phyloP scores from a whole-genome alignment of 2,113 vertebrate genomes.

The Parotia lawesii region DNA sequence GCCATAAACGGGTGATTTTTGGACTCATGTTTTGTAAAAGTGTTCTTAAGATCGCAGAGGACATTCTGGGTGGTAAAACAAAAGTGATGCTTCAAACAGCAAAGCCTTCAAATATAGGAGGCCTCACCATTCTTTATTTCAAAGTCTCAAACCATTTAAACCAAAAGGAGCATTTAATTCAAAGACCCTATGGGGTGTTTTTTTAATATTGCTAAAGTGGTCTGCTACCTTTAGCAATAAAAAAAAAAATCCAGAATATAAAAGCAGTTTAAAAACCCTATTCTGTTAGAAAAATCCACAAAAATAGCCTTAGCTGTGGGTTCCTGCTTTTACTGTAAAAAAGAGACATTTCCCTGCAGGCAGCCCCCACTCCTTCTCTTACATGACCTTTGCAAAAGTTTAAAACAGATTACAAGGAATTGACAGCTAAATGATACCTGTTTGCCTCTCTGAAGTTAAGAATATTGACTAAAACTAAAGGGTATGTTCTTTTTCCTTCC shows the following conservation, averaged over 20 bases:
- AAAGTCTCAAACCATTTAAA: slow-evolving; percentile 16
- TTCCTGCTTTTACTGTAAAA: not conserved
- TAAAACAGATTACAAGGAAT: not conserved
- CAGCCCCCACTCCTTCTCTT: not conserved
- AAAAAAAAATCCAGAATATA: not conserved
- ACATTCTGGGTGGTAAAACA: slow-evolving; percentile 22
- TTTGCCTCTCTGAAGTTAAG: not conserved
- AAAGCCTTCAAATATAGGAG: not conserved
- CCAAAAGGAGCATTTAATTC: slow-evolving; percentile 16
- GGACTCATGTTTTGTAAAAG: not conserved
- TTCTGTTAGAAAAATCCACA: slow-evolving; percentile 7
- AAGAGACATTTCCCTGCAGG: not conserved
- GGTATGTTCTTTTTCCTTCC: not conserved
- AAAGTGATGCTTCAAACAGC: not conserved
- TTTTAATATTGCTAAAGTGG: not conserved
- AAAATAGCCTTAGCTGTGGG: not conserved
- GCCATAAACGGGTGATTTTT: not conserved
- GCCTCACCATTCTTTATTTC: not conserved
- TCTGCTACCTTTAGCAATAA: not conserved
- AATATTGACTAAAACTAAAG: not conserved
- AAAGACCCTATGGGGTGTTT: not conserved
- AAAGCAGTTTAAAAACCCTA: not conserved
- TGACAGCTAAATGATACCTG: not conserved
- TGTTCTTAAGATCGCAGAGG: not conserved
- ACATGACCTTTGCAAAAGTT: not conserved